Base-by-base conservation (phyloP, 2,113 vertebrate genomes). In the Tinamus guttatus region DNA sequence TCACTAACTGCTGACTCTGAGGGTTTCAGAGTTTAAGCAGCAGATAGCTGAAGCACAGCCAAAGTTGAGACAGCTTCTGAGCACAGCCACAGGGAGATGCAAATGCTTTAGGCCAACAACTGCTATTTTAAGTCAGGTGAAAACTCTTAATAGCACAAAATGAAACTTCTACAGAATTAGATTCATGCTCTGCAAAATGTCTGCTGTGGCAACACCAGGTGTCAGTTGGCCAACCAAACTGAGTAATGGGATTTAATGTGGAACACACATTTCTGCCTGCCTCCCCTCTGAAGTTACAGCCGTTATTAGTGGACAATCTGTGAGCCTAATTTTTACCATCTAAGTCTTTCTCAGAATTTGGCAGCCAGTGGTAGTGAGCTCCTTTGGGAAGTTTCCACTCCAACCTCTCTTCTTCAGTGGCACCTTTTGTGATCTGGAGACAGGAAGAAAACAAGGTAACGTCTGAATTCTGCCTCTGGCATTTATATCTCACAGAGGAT, bases 361-460 rank as follows among this genome's bases (percentile, higher is more conserved):
- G 99, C 93, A 99, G 98, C 99, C 99, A 99, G 58, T 15, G 78
- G 94, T 99, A 99, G 18, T 70, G 7, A 10, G 98, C 97, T 22
- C 96, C 97, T 87, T 85, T 79, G 9, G 98, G 96, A 90, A 99
- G 98, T 87, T 96, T 97, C 99, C 99, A 99, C 30, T 98, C 98
- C 59, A 97, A 97, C 60, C 98, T 98, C 97, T 99, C 99, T 5
- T 98, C 97, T 6, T 96, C 93, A 11, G 98, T 98, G 74, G 98
- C 99, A 81, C 99, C 99, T 97, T 99, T 99, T 94, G 97, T 98
- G 97, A 99, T 99, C 99, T 99, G 96, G 60, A 95, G 94, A 85
- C 74, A 92, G 81, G 85, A 45, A 89, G 81, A 85, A 45, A 89
- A 34, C 45, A 71, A 93, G 77, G 73, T 84, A 84, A 84, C 0